Base-by-base conservation (phyloP, 1,140 invertebrate species). In the Saccostrea cuccullata region DNA sequence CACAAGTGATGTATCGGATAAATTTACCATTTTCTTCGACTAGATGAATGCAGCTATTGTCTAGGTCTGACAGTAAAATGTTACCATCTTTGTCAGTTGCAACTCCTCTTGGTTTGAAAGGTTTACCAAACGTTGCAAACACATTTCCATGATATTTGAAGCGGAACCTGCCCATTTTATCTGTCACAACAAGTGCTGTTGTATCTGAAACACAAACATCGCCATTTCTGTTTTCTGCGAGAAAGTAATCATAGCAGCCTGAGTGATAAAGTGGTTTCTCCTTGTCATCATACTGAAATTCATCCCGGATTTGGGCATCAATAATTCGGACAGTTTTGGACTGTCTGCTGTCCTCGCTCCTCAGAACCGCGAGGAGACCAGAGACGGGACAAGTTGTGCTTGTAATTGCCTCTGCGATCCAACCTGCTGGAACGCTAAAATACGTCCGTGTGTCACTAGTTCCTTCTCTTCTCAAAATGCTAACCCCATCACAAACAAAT, bases 271-370 rank as follows among this genome's bases (percentile, higher is more conserved):
- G 8, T 36, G 23, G 23, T 30, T 30, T 77, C 13, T 26, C 70
- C 23, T 77, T 77, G 11, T 77, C 70, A 36, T 77, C 70, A 30
- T 77, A 77, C 70, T 77, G 70, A 77, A 30, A 77, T 77, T 77
- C 30, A 4, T 26, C 70, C 30, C 26, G 70, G 26, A 77, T 26
- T 36, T 30, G 23, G 70, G 26, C 70, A 77, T 77, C 30, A 26
- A 77, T 36, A 12, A 77, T 30, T 77, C 70, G 70, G 26, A 17
- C 26, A 77, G 26, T 26, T 77, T 77, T 77, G 15, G 26, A 30
- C 4, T 77, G 70, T 36, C 70, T 77, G 70, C 26, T 77, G 70
- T 77, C 70, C 23, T 77, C 70, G 15, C 70, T 23, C 26, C 70
- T 77, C 23, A 77, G 12, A 36, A 77, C 30, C 70, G 26, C 26